Evolutionary conservation across 35 echinoderm and acorn worm genomes (phyloP).

Genomic region (Diadema setosum): DNA sequence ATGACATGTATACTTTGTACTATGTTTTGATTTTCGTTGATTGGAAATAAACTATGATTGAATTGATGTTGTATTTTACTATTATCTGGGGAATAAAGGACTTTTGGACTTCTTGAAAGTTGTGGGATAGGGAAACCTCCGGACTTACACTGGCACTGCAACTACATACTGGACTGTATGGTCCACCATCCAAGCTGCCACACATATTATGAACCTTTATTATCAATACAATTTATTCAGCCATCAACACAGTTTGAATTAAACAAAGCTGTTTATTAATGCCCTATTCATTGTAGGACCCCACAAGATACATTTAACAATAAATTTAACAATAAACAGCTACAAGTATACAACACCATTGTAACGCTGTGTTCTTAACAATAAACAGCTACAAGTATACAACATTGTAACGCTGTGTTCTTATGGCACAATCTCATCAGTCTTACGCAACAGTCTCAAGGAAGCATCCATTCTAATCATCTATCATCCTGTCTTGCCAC

Average conservation of each 20-base stretch:
- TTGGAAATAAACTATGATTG: no score
- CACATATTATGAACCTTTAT: background rate
- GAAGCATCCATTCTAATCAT: background rate
- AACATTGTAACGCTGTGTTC: background rate
- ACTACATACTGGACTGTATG: background rate
- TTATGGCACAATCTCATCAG: background rate
- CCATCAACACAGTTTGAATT: background rate
- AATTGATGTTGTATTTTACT: background rate
- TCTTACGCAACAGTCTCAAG: no score
- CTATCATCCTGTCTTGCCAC: slow-evolving; percentile 27
- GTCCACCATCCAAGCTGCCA: background rate
- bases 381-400: background rate
- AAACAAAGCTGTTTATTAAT: background rate
- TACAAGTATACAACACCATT: no score
- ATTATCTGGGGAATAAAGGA: background rate
- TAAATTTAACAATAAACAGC: no score
- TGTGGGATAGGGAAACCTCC: background rate
- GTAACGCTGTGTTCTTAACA: no score
- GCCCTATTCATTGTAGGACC: background rate
- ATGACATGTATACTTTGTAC: no score
- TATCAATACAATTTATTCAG: background rate
- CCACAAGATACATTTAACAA: no score
- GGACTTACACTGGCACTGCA: background rate
- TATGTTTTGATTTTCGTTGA: no score
- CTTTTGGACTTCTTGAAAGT: background rate